A percentile compares a stretch with the other conserved stretches of the same genome.
phyloP scores from a whole-genome alignment of 2,888 invertebrate genomes.

The Drosophila mercatorum region DNA sequence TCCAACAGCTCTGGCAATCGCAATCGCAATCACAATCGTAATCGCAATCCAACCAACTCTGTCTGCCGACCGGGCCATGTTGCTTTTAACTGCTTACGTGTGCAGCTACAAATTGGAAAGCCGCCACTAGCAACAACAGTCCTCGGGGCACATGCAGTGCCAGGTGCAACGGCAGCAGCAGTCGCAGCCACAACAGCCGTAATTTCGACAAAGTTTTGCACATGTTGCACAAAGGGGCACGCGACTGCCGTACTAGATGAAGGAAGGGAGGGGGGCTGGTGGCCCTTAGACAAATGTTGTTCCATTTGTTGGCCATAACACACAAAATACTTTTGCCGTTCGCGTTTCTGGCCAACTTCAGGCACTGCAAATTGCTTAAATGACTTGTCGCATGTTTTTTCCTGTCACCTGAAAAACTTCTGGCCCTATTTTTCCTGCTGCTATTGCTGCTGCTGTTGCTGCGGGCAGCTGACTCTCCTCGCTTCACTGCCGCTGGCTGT shows the following conservation, averaged over 20 bases:
- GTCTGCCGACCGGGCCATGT: constrained; percentile 24
- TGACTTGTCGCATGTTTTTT: constrained; percentile 57
- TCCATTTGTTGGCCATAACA: constrained; percentile 47
- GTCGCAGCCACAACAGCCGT: constrained; percentile 2
- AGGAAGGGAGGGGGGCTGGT: neutral
- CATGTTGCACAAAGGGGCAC: constrained; percentile 57
- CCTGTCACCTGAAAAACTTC: constrained; percentile 33
- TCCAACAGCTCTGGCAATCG: constrained; percentile 10
- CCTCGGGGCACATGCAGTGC: constrained; percentile 34
- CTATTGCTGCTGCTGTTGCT: neutral
- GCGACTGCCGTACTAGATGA: constrained; percentile 42
- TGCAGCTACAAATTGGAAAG: constrained; percentile 52
- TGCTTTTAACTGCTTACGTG: constrained; percentile 55
- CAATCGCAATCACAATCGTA: constrained; percentile 19
- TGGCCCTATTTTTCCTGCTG: constrained; percentile 34
- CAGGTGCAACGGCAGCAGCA: constrained; percentile 30
- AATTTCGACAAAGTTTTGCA: constrained; percentile 48
- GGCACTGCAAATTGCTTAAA: constrained; percentile 62
- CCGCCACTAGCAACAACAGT: constrained; percentile 8
- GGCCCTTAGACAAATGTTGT: constrained; percentile 43
- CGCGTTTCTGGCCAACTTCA: constrained; percentile 9
- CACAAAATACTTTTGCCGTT: constrained; percentile 50
- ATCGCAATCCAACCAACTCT: constrained; percentile 7
- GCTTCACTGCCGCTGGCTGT: neutral
- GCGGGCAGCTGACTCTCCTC: neutral